A percentile compares a stretch with the other conserved stretches of the same genome.
Evolutionary conservation across 1,140 invertebrate species (phyloP).

Genomic region (Elysia chlorotica): DNA sequence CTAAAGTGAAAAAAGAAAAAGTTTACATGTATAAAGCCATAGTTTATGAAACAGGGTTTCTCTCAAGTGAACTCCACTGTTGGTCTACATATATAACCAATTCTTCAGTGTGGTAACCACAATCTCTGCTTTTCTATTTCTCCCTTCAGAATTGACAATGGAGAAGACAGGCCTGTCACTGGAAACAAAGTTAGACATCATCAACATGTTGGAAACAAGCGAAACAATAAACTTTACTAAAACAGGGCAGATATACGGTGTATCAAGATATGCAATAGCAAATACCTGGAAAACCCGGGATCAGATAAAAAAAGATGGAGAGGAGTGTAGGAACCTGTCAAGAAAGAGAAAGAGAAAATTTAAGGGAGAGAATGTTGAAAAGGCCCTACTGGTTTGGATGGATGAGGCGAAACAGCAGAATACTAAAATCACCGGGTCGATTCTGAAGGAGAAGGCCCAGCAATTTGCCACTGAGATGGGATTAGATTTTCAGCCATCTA

Average conservation of each 20-base stretch:
- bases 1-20: too few relatives aligned
- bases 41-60: too few relatives aligned
- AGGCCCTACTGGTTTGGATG: not conserved
- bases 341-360: not conserved
- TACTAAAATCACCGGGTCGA: not conserved
- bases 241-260: not conserved
- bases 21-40: too few relatives aligned
- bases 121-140: too few relatives aligned
- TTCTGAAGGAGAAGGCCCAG: not conserved
- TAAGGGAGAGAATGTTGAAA: not conserved
- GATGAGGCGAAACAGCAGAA: not conserved
- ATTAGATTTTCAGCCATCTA: slow-evolving; percentile 41
- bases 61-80: too few relatives aligned
- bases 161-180: too few relatives aligned
- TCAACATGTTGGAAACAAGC: not conserved
- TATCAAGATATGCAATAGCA: not conserved
- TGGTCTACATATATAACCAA: too few relatives aligned
- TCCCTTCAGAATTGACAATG: too few relatives aligned
- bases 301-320: not conserved
- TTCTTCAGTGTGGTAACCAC: too few relatives aligned
- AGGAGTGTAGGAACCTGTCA: not conserved
- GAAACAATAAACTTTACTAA: not conserved
- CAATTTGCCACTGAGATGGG: not conserved
- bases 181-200: slow-evolving; percentile 1
- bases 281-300: not conserved